Evolutionary conservation across 2,888 invertebrate species (phyloP).

Genomic region (Schizotus pectinicornis): DNA sequence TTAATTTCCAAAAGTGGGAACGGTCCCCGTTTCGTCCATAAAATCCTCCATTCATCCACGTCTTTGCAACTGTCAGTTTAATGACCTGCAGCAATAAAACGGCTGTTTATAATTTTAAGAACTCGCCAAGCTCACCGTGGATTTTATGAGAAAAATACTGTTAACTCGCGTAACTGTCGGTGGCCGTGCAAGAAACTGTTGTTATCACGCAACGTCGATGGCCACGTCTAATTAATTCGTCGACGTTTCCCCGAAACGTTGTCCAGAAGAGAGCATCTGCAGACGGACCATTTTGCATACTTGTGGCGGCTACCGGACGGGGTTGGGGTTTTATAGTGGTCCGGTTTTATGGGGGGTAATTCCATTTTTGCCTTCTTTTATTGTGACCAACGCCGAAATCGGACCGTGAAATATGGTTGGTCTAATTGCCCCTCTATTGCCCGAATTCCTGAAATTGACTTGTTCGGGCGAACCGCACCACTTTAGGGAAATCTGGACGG

Average conservation of each 20-base stretch:
- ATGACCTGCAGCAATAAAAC: conserved; percentile 29
- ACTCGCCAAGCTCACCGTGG: conserved; percentile 19
- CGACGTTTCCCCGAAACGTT: too few species aligned
- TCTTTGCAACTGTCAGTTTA: conserved; percentile 24
- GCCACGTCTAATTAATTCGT: too few species aligned
- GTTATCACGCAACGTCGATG: neutral
- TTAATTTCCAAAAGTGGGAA: too few species aligned
- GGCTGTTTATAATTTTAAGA: conserved; percentile 27
- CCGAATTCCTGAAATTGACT: too few species aligned
- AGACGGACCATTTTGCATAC: neutral
- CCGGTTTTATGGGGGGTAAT: conserved; percentile 21
- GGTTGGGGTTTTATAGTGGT: neutral
- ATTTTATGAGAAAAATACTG: conserved; percentile 34
- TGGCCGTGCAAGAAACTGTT: conserved; percentile 16
- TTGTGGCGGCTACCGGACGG: neutral
- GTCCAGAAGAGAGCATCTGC: too few species aligned
- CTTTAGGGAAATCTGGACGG: neutral
- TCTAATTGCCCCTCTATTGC: too few species aligned
- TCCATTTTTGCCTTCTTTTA: conserved; percentile 6
- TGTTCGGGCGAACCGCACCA: neutral
- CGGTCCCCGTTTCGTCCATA: neutral
- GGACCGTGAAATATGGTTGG: conserved; percentile 27
- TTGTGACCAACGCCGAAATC: conserved; percentile 26
- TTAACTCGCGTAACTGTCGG: conserved; percentile 28
- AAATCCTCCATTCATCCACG: conserved; percentile 26